phyloP scores from a whole-genome alignment of 2,888 invertebrate species.

The Clusia tigrina region DNA sequence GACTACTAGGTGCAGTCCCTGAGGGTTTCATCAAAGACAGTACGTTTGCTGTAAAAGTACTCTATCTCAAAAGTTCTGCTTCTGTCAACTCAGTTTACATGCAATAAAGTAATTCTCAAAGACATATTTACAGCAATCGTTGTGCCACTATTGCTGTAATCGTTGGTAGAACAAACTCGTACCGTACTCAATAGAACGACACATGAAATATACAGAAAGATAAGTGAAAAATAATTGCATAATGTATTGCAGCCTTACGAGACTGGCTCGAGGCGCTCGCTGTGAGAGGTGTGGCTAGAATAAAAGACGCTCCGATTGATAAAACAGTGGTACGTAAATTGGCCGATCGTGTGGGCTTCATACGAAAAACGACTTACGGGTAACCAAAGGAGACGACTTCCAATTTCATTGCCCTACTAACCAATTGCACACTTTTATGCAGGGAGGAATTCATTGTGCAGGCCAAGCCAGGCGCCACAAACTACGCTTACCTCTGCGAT shows the following conservation, averaged over 20 bases:
- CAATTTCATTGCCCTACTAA: neutral
- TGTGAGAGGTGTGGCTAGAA: conserved; percentile 72
- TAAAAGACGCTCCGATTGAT: conserved; percentile 69
- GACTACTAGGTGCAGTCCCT: no score
- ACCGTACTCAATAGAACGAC: no score
- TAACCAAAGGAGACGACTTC: conserved; percentile 50
- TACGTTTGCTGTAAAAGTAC: no score
- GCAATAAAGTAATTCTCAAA: no score
- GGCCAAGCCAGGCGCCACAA: conserved; percentile 74
- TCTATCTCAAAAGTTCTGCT: no score
- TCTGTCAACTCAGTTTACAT: no score
- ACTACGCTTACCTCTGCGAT: conserved; percentile 76
- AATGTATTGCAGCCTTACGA: conserved; percentile 51
- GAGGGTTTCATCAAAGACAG: no score
- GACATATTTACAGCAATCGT: no score
- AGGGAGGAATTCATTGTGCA: conserved; percentile 73
- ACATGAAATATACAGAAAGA: neutral
- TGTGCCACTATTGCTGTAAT: no score
- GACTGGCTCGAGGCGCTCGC: conserved; percentile 72
- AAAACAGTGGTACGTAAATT: conserved; percentile 69
- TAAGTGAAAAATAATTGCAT: neutral
- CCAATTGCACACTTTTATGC: conserved; percentile 15
- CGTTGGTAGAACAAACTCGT: no score
- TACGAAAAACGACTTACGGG: conserved; percentile 78
- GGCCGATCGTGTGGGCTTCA: conserved; percentile 73